A percentile compares a stretch with the other conserved stretches of the same genome.
phyloP scores from a whole-genome alignment of 2,797 vertebrate genomes.

The Phataginus tricuspis region DNA sequence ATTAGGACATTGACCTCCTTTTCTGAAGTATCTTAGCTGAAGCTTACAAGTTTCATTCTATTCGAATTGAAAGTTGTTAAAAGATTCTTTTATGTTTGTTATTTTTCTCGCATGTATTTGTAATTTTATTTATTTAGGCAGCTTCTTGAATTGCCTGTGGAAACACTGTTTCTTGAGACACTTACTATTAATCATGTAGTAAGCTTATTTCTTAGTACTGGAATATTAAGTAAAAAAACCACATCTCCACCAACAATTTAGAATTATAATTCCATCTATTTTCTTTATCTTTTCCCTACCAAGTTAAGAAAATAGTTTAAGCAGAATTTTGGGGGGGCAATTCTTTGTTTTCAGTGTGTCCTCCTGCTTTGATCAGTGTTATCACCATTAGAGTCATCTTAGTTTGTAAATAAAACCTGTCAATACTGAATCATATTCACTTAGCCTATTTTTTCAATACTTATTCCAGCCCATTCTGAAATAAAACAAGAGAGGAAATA shows the following conservation, averaged over 20 bases:
- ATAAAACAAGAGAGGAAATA: neutral
- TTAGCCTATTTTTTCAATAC: neutral
- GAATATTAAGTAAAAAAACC: neutral
- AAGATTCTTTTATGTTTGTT: neutral
- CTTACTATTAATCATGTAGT: neutral
- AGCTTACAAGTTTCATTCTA: neutral
- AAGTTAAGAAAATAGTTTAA: neutral
- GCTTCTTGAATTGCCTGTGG: neutral
- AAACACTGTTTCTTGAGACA: neutral
- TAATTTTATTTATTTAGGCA: constrained; percentile 12
- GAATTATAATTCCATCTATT: neutral
- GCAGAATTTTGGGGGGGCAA: neutral
- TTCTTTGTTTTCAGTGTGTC: neutral
- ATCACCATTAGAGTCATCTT: neutral
- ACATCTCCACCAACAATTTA: neutral
- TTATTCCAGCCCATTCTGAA: neutral
- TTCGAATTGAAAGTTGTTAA: constrained; percentile 27
- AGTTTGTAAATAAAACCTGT: neutral
- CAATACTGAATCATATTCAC: neutral
- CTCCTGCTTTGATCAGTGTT: neutral
- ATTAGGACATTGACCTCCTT: neutral
- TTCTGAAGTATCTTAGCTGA: neutral
- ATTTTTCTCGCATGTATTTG: constrained; percentile 17
- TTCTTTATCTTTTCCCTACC: neutral
- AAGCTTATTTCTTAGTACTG: neutral